These are phyloP conservation scores for Onychomys arenicola DNA, from an alignment of 2,797 vertebrate genomes.

Conservation along the genomic window DNA sequence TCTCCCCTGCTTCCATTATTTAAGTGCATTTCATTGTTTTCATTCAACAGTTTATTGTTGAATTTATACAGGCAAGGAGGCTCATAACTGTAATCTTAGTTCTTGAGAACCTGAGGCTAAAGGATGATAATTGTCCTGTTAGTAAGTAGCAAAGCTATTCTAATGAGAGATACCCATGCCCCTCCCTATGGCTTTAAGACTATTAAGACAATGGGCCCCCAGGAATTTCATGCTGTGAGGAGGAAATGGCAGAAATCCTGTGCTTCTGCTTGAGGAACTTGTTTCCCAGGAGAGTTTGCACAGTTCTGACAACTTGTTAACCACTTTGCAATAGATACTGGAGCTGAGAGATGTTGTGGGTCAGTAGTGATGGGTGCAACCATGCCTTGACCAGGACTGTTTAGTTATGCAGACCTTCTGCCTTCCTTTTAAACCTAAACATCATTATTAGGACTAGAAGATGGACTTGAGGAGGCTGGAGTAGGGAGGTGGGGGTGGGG, in stretches of 20 bases:
- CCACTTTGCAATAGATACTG: not conserved
- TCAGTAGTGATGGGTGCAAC: not conserved
- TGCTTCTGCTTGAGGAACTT: not conserved
- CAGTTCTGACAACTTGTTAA: not conserved
- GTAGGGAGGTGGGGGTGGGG: not conserved
- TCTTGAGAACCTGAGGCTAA: not conserved
- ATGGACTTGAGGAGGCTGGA: not conserved
- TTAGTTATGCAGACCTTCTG: not conserved
- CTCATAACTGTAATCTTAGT: not conserved
- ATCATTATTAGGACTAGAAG: not conserved
- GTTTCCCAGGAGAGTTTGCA: not conserved
- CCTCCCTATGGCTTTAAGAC: not conserved
- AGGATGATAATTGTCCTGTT: not conserved
- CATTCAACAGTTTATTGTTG: slow-evolving; percentile 43
- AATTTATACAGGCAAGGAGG: not conserved
- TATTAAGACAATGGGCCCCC: not conserved
- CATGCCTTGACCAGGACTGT: not conserved
- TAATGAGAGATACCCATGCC: not conserved
- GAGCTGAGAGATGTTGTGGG: not conserved
- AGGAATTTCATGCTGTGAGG: not conserved
- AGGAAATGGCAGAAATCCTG: not conserved
- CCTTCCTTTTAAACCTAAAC: not conserved
- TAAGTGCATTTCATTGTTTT: slow-evolving; percentile 49
- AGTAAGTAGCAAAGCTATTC: not conserved
- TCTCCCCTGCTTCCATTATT: slow-evolving; percentile 24